These are phyloP conservation scores for Drosophila trichaetosa DNA, from an alignment of 2,888 invertebrate species.

Conservation along the genomic window DNA sequence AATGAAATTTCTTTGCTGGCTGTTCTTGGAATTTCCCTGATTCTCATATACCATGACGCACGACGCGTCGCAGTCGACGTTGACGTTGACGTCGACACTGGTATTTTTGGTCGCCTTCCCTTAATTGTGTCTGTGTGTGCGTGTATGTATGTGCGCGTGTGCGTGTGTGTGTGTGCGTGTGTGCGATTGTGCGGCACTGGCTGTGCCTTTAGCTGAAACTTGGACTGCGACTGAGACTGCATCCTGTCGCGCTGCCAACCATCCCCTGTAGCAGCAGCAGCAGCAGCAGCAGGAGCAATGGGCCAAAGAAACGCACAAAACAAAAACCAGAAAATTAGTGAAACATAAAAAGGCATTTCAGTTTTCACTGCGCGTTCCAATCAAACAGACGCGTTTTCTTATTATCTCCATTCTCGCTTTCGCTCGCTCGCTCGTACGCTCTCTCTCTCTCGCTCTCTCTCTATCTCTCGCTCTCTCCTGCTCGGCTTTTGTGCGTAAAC, in stretches of 20 bases:
- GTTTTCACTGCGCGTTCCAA: conserved; percentile 65
- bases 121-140: conserved; percentile 50
- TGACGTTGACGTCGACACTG: conserved; percentile 29
- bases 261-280: conserved; percentile 56
- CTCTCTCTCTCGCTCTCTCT: background rate
- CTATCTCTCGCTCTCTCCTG: background rate
- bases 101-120: conserved; percentile 62
- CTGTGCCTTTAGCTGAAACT: conserved; percentile 24
- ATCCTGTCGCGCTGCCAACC: conserved; percentile 51
- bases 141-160: conserved; percentile 8
- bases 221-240: conserved; percentile 50
- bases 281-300: conserved; percentile 10
- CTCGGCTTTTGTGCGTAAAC: background rate
- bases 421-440: background rate
- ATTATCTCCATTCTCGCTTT: conserved; percentile 2
- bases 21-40: conserved; percentile 62
- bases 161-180: conserved; percentile 30
- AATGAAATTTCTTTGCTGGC: conserved; percentile 58
- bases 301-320: conserved; percentile 45
- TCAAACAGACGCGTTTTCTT: conserved; percentile 66
- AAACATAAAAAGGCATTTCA: conserved; percentile 69
- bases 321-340: conserved; percentile 60
- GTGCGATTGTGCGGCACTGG: conserved; percentile 32
- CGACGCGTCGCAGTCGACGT: conserved; percentile 30
- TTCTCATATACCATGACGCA: conserved; percentile 53